phyloP scores from a whole-genome alignment of 2,113 vertebrate species.

The Laterallus jamaicensis region DNA sequence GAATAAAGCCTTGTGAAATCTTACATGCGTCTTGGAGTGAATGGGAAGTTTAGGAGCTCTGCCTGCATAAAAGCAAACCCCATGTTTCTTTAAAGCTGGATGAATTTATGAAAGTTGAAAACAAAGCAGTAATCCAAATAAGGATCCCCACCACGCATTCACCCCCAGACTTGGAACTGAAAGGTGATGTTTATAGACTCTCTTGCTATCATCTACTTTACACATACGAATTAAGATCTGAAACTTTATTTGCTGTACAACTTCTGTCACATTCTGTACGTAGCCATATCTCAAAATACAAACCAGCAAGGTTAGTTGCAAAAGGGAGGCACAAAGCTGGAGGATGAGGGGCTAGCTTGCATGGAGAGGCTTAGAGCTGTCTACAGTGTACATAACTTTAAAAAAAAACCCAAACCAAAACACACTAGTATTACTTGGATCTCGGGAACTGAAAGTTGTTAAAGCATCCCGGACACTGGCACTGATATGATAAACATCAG shows the following conservation, averaged over 20 bases:
- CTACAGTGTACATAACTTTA: background rate
- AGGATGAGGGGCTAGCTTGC: background rate
- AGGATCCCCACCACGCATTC: background rate
- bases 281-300: background rate
- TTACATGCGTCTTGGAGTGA: background rate
- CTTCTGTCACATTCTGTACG: background rate
- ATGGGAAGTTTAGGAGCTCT: background rate
- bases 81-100: background rate
- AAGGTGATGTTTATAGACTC: background rate
- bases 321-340: background rate
- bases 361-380: background rate
- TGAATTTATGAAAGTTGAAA: background rate
- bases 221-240: background rate
- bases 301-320: background rate
- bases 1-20: conserved; percentile 11
- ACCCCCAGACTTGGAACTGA: background rate
- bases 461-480: background rate
- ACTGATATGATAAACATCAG: background rate
- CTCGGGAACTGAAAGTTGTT: background rate
- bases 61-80: background rate
- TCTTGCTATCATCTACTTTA: background rate
- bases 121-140: background rate
- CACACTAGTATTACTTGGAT: background rate
- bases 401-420: background rate
- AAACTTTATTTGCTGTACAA: background rate